Evolutionary conservation across 2,888 invertebrate genomes (phyloP).

Genomic region (Scaptomyza reducta): DNA sequence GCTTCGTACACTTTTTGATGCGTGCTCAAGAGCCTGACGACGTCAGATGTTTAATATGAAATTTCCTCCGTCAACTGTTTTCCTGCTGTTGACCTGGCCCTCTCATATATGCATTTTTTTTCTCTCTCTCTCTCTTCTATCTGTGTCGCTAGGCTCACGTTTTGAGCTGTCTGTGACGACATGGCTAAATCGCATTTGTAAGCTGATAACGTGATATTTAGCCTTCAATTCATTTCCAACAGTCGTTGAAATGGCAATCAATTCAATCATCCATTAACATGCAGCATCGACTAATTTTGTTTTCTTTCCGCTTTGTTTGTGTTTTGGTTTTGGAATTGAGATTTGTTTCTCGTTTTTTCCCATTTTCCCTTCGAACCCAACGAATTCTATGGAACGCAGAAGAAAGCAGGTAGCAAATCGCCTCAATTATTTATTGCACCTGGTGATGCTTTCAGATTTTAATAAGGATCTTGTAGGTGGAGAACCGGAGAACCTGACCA

Average conservation of each 20-base stretch:
- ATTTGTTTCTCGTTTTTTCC: conserved; percentile 5
- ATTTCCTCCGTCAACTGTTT: conserved; percentile 47
- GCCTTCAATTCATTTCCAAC: conserved; percentile 51
- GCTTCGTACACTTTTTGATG: conserved; percentile 32
- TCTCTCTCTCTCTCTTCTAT: conserved; percentile 1
- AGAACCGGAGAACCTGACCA: background rate
- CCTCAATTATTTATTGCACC: conserved; percentile 25
- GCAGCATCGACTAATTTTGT: conserved; percentile 14
- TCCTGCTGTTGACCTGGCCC: conserved; percentile 42
- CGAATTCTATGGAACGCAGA: conserved; percentile 14
- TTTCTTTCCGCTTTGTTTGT: conserved; percentile 27
- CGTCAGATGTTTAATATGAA: conserved; percentile 37
- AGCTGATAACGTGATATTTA: conserved; percentile 51
- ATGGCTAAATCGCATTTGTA: conserved; percentile 44
- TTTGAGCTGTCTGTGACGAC: conserved; percentile 39
- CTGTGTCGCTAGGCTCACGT: conserved; percentile 8
- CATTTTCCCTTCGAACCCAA: conserved; percentile 1
- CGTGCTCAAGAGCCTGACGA: conserved; percentile 58
- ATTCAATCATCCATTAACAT: conserved; percentile 26
- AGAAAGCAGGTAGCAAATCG: conserved; percentile 34
- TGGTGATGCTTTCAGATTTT: conserved; percentile 3
- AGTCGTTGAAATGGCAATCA: conserved; percentile 48
- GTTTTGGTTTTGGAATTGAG: conserved; percentile 6
- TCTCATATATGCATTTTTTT: background rate
- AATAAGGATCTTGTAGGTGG: background rate